Base-by-base conservation (phyloP, 2,113 vertebrate species). In the Dipodomys merriami region DNA sequence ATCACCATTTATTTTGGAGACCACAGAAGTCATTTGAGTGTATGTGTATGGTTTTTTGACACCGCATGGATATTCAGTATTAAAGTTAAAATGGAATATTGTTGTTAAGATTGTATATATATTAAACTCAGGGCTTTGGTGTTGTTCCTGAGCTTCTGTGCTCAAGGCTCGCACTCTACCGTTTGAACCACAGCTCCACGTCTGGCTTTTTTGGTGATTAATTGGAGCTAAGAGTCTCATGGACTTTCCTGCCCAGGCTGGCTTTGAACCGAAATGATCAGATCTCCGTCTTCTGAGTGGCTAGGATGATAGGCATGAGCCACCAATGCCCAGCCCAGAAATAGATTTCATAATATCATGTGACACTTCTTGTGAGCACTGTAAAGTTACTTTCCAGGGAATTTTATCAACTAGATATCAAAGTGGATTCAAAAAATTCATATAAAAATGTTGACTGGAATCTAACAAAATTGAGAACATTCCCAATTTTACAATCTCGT, bases 401-500 rank as follows among this genome's bases (percentile, higher is more conserved):
- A 25, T 23, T 73, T 33, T 74, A 27, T 74, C 29, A 68, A 95
- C 10, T 78, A 49, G 1, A 62, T 57, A 82, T 57, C 23, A 62
- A 85, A 85, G 35, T 81, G 71, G 18, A 3, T n/a, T 27, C 25
- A 71, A 82, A 18, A 90, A 92, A 81, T 68, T 86, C 44, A 29
- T 33, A 29, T 2, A 72, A 67, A 16, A 29, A 33, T n/a, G 39
- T 87, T 85, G 73, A 7, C 83, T 68, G 64, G 29, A 65, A 74
- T 86, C 90, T 86, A 88, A 80, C 6, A 33, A 39, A 68, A 80
- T 77, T 90, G 12, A 65, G 22, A 67, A 93, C 84, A 74, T 85
- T 84, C 10, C 16, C 27, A 35, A 49, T 72, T 80, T 83, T 68
- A 35, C 80, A 39, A 29, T 57, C 64, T 30, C 53, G 0, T 74